Evolutionary conservation across 1,140 invertebrate genomes (phyloP), one percentile per base, ranked within the genome.

Genomic region (Drosophila lacteicornis): DNA sequence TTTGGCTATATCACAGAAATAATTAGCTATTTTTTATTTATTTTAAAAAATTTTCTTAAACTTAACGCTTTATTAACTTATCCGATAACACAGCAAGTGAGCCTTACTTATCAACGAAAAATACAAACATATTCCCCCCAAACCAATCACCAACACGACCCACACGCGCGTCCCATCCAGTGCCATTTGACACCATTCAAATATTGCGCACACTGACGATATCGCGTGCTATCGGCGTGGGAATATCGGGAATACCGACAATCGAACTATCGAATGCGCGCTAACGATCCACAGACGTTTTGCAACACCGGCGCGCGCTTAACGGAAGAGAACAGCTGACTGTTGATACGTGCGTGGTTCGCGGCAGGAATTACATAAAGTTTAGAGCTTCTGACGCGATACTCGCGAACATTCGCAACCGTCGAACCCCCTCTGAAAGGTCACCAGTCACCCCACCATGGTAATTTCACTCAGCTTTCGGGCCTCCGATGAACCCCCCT

Each of bases 361-460:
- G 50, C 51, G 63, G 56, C 58, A 74, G 66, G 74, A 90, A 90
- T 90, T 90, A 90, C 82, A 90, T 90, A 90, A 90, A 90, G 77
- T 91, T 85, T 19, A 17, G 46, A 79, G 75, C 46, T 43, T 61
- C 78, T 90, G 81, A 79, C 84, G 78, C 71, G 66, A 81, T 57
- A 65, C 76, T 76, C 57, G 46, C 51, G 56, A 65, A 53, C 60
- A 67, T 69, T 73, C 47, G 50, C 57, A 45, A 51, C 53, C 59
- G 57, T 67, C 61, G 27, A 82, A 82, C 57, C 36, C 53, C 53
- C 61, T 51, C 40, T 49, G 46, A 71, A 80, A 74, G 55, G 30
- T 73, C 38, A 45, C 51, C 49, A 51, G 71, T 56, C 33, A 55
- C 65, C 60, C 22, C 42, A 79, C 53, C 58, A 90, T 90, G 85